Base-by-base conservation (phyloP, 2,888 invertebrate species). In the Sarcophaga subvicina region DNA sequence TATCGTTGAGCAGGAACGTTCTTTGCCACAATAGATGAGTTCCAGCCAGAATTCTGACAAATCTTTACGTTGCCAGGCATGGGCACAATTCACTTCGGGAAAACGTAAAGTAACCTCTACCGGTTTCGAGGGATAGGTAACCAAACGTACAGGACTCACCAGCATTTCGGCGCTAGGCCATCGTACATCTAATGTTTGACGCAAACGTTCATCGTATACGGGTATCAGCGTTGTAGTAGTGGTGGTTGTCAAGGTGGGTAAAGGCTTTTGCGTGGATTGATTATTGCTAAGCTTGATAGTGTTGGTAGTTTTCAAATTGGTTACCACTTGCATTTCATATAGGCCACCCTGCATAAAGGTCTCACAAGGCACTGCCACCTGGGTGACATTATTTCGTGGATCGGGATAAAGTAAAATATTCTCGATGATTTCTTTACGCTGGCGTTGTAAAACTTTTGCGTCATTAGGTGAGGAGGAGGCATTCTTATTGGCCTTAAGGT, bases 111-210 rank as follows among this genome's bases (percentile, higher is more conserved):
- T 96, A 0, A 96, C 97, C 89, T 95, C 95, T 88, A 97, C 96
- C 47, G 96, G 95, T 85, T 95, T 94, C 91, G 96, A 96, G 5
- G 97, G 97, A 93, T 97, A 97, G 71, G 97, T 97, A 90, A 96
- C 95, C 77, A 97, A 95, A 89, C 96, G 95, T 90, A 96, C 96
- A 4, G 97, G 97, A 81, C 96, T 96, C 72, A 97, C 94, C 75
- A 95, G 95, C 89, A 97, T 93, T 86, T 95, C 95, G 1, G 97
- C 96, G 83, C 95, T 94, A 8, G 97, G 97, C 97, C 97, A 97
- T 93, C 96, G 95, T 8, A 97, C 97, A 90, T 97, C 97, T 90
- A 97, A 94, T 83, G 95, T 93, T 83, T 94, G 93, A 70, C 91
- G 89, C 59, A 93, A 84, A 4, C 93, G 91, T 89, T 93, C 93